Evolutionary conservation across 2,888 invertebrate genomes (phyloP).

Genomic region (Schizaphis graminum): DNA sequence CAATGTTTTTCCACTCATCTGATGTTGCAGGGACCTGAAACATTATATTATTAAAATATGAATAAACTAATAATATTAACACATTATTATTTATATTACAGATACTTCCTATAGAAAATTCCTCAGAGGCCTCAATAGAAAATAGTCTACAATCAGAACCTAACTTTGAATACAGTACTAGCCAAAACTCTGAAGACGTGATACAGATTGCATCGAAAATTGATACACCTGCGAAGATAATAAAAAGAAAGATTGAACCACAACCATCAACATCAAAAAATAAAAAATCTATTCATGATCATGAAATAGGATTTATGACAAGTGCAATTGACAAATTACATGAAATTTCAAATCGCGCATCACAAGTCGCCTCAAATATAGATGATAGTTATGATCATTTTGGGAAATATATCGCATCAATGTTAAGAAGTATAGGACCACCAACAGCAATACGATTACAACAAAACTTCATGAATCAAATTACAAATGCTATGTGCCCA

Average conservation of each 20-base stretch:
- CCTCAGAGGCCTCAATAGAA: not conserved
- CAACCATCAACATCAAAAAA: constrained; percentile 4
- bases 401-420: constrained; percentile 39
- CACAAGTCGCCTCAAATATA: constrained; percentile 27
- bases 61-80: not conserved
- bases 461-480: constrained; percentile 13
- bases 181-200: not conserved
- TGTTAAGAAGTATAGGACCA: constrained; percentile 28
- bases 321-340: constrained; percentile 38
- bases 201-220: not conserved
- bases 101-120: not conserved
- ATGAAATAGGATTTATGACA: constrained; percentile 41
- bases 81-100: not conserved
- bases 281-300: constrained; percentile 40
- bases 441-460: constrained; percentile 38
- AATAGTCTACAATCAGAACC: not conserved
- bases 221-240: not conserved
- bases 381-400: constrained; percentile 37
- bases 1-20: constrained; percentile 16
- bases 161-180: not conserved
- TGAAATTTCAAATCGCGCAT: constrained; percentile 49
- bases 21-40: constrained; percentile 26
- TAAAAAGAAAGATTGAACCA: constrained; percentile 11
- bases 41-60: constrained; percentile 10
- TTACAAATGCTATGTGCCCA: constrained; percentile 37